These are phyloP conservation scores for Ennomos quercinarius DNA, from an alignment of 2,888 invertebrate species.

Conservation along the genomic window DNA sequence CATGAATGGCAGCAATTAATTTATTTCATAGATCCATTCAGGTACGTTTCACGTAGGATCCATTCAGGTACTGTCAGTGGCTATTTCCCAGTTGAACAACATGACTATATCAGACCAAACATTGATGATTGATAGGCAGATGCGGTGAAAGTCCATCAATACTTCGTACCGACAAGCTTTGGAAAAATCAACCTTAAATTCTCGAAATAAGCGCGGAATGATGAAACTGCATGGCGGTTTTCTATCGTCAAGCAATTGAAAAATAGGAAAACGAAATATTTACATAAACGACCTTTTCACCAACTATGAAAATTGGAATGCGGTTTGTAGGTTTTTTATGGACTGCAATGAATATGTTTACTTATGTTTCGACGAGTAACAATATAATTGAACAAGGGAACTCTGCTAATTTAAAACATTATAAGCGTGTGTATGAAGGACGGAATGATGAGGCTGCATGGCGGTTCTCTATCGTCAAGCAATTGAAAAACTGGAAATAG, in stretches of 20 bases:
- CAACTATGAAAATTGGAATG: constrained; percentile 43
- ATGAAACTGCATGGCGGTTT: not conserved
- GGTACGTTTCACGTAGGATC: constrained; percentile 10
- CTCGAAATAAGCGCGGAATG: constrained; percentile 9
- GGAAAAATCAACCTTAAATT: constrained; percentile 15
- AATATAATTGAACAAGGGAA: too few relatives aligned
- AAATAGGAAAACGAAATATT: constrained; percentile 29
- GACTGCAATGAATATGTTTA: constrained; percentile 37
- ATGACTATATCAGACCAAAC: constrained; percentile 17
- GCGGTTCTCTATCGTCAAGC: constrained; percentile 31
- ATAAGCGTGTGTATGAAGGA: not conserved
- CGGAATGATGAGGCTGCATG: not conserved
- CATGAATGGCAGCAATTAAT: too few relatives aligned
- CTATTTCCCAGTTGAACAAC: constrained; percentile 33
- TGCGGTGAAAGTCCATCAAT: constrained; percentile 11
- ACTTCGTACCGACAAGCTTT: constrained; percentile 2
- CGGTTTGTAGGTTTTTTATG: constrained; percentile 30
- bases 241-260: constrained; percentile 38
- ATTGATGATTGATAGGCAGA: constrained; percentile 34
- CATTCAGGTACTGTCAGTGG: constrained; percentile 19
- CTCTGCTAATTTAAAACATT: too few relatives aligned
- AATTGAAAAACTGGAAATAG: constrained; percentile 30
- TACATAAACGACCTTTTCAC: constrained; percentile 40
- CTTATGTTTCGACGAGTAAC: too few relatives aligned
- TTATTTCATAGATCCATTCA: constrained; percentile 18